Conservation (phyloP, 2,113 vertebrate genomes). For the Numida meleagris region DNA sequence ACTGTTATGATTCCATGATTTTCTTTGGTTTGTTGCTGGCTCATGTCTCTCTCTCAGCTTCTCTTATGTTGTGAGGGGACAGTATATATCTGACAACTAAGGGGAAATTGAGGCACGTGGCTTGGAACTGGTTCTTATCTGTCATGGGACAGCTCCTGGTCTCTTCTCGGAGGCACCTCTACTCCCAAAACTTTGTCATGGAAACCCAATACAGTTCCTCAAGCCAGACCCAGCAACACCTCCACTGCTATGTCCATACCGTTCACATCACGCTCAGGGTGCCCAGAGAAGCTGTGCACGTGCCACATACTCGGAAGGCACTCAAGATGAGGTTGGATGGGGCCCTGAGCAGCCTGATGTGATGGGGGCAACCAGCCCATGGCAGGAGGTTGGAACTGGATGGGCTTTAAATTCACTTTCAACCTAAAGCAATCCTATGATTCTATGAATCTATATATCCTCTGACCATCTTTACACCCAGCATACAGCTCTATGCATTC, state of each 20-base stretch:
- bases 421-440: background rate
- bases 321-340: no score
- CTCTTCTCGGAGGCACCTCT: background rate
- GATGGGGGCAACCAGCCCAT: no score
- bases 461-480: background rate
- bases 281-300: no score
- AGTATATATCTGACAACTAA: fast-evolving
- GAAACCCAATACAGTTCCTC: background rate
- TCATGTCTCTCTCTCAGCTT: background rate
- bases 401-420: background rate
- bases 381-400: no score
- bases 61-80: background rate
- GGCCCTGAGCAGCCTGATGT: no score
- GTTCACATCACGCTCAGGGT: background rate
- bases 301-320: no score
- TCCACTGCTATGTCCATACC: background rate
- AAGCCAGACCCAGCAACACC: background rate
- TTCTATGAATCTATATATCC: background rate
- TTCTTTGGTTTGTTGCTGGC: background rate
- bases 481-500: background rate
- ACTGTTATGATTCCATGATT: background rate
- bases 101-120: conserved; percentile 13
- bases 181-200: background rate
- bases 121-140: background rate
- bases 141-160: background rate